Evolutionary conservation across 2,888 invertebrate species (phyloP).

Genomic region (Drosophila fungiperda): DNA sequence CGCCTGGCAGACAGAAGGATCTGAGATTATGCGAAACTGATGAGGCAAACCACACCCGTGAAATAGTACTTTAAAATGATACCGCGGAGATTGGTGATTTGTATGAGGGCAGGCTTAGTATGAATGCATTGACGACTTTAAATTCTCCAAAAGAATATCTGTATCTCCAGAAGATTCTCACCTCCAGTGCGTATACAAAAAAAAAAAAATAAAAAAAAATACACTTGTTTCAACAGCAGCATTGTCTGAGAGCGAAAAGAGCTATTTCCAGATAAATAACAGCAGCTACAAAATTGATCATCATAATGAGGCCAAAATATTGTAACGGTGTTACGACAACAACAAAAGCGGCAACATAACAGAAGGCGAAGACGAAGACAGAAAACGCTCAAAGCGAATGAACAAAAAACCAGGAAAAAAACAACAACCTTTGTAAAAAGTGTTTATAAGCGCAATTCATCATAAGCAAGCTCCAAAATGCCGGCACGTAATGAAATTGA

Average conservation of each 20-base stretch:
- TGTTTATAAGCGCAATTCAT: constrained; percentile 50
- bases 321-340: constrained; percentile 48
- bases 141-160: too few species aligned
- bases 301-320: constrained; percentile 51
- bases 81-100: too few species aligned
- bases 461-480: constrained; percentile 44
- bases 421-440: constrained; percentile 22
- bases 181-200: too few species aligned
- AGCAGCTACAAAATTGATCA: constrained; percentile 45
- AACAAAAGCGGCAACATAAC: constrained; percentile 8
- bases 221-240: constrained; percentile 31
- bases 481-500: constrained; percentile 40
- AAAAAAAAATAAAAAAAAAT: too few species aligned
- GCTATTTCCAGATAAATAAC: constrained; percentile 31
- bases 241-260: constrained; percentile 24
- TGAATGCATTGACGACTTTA: too few species aligned
- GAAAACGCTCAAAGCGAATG: constrained; percentile 2
- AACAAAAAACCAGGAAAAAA: constrained; percentile 18
- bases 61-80: too few species aligned
- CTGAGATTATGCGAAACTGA: neutral
- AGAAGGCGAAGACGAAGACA: constrained; percentile 5
- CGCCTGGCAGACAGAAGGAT: neutral
- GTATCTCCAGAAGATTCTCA: too few species aligned
- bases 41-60: neutral
- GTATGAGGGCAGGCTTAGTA: neutral